Base-by-base conservation (phyloP, 2,888 invertebrate species). In the Drosophila nr. fundita region DNA sequence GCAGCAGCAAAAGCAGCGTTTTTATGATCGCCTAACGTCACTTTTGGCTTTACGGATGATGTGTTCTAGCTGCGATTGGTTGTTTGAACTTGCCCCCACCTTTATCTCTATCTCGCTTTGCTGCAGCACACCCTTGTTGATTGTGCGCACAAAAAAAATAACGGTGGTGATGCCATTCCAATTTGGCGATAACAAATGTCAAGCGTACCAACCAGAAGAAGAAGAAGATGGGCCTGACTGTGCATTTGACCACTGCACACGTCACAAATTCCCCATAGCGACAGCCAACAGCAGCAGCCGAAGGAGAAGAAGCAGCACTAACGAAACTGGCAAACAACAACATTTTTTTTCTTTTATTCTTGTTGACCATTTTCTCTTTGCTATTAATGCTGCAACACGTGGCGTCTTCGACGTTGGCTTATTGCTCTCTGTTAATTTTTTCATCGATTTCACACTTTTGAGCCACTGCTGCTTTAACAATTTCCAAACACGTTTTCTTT, bases 61-160 rank as follows among this genome's bases (percentile, higher is more conserved):
- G 87, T 87, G 87, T 86, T 86, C 76, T 77, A 86, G 74, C 78
- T 87, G 63, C 75, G 73, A 87, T 87, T 87, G 87, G 90, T 68
- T 76, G 73, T 63, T 62, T 30, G 27, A 21, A 18, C 10, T 36
- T 36, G 11, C 24, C 24, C 11, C 15, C 29, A 38, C 21, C 3
- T 5, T 10, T 11, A 7, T 18, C 5, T 38, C 13, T 32, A 18
- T 24, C 24, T 27, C 11, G 15, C 34, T 21, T 13, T 21, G 10
- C 29, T 54, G 32, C 42, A 52, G 53, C 54, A 67, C 77, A 76
- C 81, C 80, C 81, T 70, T 77, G 81, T 70, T 73, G 85, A 78
- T 85, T 87, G 76, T 79, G 87, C 84, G 85, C 85, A 77, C 68
- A n/a, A 42, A 57, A 42, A 21, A 45, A 13, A 8, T 24, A 45